A percentile compares a stretch with the other conserved stretches of the same genome.
phyloP scores from a whole-genome alignment of 2,888 invertebrate species.

The Leistus spinibarbis region DNA sequence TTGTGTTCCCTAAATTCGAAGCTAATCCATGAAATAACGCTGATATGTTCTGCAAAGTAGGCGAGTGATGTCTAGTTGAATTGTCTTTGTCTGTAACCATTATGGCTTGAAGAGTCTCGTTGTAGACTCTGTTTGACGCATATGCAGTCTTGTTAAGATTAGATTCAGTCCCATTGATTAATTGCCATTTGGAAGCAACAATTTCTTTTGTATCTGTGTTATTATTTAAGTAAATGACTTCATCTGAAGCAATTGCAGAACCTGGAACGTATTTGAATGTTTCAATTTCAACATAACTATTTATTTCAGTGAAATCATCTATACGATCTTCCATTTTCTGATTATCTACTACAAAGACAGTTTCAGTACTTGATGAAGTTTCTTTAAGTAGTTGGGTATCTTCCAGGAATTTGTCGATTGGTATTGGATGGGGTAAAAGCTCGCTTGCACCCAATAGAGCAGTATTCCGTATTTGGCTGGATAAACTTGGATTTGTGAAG shows the following conservation, averaged over 20 bases:
- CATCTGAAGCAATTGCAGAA: slow-evolving; percentile 32
- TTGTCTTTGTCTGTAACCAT: slow-evolving; percentile 64
- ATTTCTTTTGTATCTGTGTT: neutral
- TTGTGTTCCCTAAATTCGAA: slow-evolving; percentile 59
- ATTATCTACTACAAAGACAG: no score
- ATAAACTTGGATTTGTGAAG: slow-evolving; percentile 69
- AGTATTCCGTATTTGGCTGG: slow-evolving; percentile 65
- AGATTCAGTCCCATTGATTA: slow-evolving; percentile 58
- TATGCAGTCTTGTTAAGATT: slow-evolving; percentile 43
- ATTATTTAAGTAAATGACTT: no score
- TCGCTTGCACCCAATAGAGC: slow-evolving; percentile 67
- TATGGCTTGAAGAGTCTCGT: slow-evolving; percentile 68
- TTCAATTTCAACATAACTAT: slow-evolving; percentile 50
- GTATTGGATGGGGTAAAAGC: slow-evolving; percentile 70
- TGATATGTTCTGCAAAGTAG: slow-evolving; percentile 66
- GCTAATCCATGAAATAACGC: slow-evolving; percentile 68
- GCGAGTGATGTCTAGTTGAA: slow-evolving; percentile 50
- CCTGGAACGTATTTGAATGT: slow-evolving; percentile 48
- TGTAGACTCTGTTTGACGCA: slow-evolving; percentile 63
- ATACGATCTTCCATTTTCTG: slow-evolving; percentile 34
- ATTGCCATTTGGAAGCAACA: slow-evolving; percentile 58
- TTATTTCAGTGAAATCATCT: slow-evolving; percentile 43
- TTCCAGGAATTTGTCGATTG: slow-evolving; percentile 67
- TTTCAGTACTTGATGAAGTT: slow-evolving; percentile 35
- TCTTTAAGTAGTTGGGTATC: slow-evolving; percentile 51